Evolutionary conservation across 2,888 invertebrate genomes (phyloP).

Genomic region (Agrilus cyanescens): DNA sequence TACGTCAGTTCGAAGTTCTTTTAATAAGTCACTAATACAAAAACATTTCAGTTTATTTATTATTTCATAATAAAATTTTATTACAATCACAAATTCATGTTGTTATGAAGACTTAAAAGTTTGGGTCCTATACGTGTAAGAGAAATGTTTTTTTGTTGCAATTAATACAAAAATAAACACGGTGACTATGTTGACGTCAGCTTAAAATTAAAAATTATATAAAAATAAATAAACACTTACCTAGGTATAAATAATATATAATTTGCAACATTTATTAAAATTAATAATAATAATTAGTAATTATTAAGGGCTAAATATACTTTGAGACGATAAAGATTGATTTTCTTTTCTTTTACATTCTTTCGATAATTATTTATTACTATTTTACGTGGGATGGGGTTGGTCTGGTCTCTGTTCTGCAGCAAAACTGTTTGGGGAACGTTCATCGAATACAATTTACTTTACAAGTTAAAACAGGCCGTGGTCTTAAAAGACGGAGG

Average conservation of each 20-base stretch:
- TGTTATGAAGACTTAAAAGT: slow-evolving; percentile 35
- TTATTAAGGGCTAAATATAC: neutral
- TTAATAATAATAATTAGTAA: neutral
- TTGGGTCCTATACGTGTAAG: slow-evolving; percentile 32
- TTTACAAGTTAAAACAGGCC: too few species aligned
- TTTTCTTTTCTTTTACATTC: too few species aligned
- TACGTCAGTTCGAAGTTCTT: slow-evolving; percentile 13
- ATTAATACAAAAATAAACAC: slow-evolving; percentile 11
- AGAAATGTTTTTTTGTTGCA: slow-evolving; percentile 19
- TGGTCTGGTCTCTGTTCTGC: too few species aligned
- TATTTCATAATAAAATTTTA: slow-evolving; percentile 34
- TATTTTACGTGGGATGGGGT: too few species aligned
- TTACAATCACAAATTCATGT: slow-evolving; percentile 37
- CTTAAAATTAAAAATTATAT: slow-evolving; percentile 5
- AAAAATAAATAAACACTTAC: slow-evolving; percentile 3
- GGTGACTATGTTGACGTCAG: slow-evolving; percentile 6
- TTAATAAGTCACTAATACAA: slow-evolving; percentile 35
- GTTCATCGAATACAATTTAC: too few species aligned
- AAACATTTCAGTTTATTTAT: slow-evolving; percentile 35
- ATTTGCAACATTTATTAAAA: slow-evolving; percentile 1
- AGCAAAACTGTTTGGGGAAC: too few species aligned
- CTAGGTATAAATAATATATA: slow-evolving; percentile 1
- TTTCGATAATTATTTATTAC: too few species aligned
- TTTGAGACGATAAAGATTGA: too few species aligned
- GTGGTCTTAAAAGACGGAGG: too few species aligned